phyloP scores from a whole-genome alignment of 2,113 vertebrate genomes.

The Taurulus bubalis region DNA sequence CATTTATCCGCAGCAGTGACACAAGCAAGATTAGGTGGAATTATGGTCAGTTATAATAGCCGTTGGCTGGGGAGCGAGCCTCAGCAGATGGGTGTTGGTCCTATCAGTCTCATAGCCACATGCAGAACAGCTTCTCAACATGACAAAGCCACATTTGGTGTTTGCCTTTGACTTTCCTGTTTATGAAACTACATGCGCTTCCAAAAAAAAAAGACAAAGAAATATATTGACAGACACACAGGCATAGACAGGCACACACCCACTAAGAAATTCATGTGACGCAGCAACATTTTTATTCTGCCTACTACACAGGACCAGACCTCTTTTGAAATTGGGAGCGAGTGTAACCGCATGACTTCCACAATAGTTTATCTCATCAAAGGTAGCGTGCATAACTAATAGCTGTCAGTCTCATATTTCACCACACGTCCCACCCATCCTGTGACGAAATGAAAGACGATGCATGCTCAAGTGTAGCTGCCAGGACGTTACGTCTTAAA shows the following conservation, averaged over 20 bases:
- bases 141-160: background rate
- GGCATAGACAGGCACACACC: background rate
- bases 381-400: background rate
- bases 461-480: background rate
- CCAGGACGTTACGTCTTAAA: background rate
- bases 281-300: conserved; percentile 9
- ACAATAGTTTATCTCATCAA: conserved; percentile 1
- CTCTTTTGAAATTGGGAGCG: background rate
- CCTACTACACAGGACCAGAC: background rate
- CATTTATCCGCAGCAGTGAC: conserved; percentile 61
- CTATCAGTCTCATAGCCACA: conserved; percentile 46
- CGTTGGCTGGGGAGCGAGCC: conserved; percentile 26
- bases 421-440: background rate
- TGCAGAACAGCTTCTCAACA: conserved; percentile 26
- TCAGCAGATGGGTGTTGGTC: conserved; percentile 48
- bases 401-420: background rate
- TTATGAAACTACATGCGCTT: background rate
- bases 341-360: background rate
- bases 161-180: background rate
- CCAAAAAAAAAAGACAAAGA: background rate
- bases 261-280: background rate
- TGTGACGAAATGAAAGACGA: conserved; percentile 4
- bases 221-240: background rate
- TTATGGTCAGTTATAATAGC: conserved; percentile 69
- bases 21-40: conserved; percentile 76